These are phyloP conservation scores for Hipparchia semele DNA, from an alignment of 2,888 invertebrate species.

Conservation along the genomic window DNA sequence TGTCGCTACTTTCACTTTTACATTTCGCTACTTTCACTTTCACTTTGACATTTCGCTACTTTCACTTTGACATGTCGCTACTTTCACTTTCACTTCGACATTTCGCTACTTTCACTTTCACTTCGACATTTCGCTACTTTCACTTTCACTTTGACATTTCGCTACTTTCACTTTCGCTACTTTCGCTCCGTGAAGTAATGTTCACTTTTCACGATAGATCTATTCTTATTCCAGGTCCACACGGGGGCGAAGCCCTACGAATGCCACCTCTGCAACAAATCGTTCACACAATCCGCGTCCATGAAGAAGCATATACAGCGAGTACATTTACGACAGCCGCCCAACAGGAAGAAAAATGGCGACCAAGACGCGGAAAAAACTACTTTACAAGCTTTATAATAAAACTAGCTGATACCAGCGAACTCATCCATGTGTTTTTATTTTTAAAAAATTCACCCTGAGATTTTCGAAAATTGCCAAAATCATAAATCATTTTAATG, in stretches of 20 bases:
- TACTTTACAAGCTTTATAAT: neutral
- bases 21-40: too few relatives aligned
- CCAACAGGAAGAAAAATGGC: slow-evolving; percentile 42
- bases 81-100: neutral
- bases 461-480: too few relatives aligned
- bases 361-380: neutral
- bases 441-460: too few relatives aligned
- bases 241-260: slow-evolving; percentile 68
- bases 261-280: slow-evolving; percentile 63
- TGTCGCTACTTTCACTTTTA: too few relatives aligned
- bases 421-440: too few relatives aligned
- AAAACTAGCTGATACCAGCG: too few relatives aligned
- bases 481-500: too few relatives aligned
- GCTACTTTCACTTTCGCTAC: too few relatives aligned
- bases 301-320: slow-evolving; percentile 63
- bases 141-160: neutral
- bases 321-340: slow-evolving; percentile 61
- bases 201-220: neutral
- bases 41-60: neutral
- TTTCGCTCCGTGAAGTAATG: neutral
- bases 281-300: slow-evolving; percentile 70
- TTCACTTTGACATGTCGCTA: neutral
- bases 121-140: too few relatives aligned
- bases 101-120: too few relatives aligned
- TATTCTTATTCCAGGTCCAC: slow-evolving; percentile 56